Percentiles rank a stretch among this genome's conserved stretches.
These are phyloP conservation scores for Lonchura striata DNA, from an alignment of 2,113 vertebrate genomes.

Conservation along the genomic window DNA sequence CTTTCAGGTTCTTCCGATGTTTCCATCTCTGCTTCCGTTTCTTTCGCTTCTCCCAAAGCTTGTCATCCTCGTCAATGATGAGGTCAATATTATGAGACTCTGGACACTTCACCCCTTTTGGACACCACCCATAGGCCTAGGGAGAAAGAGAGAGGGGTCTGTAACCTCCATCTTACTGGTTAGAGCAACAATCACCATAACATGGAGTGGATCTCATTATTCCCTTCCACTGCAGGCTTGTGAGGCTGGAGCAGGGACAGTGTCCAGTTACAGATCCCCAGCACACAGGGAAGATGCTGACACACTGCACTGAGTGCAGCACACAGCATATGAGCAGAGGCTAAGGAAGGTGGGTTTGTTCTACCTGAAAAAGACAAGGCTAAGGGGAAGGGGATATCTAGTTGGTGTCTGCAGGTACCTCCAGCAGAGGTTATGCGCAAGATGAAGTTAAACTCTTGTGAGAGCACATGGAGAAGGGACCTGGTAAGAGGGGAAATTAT, in stretches of 20 bases:
- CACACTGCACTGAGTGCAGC: not conserved
- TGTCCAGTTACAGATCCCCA: not conserved
- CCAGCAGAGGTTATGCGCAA: not conserved
- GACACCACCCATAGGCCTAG: conserved; percentile 96
- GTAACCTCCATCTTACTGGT: not conserved
- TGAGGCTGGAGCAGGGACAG: not conserved
- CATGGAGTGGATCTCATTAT: not conserved
- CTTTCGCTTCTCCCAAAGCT: conserved; percentile 73
- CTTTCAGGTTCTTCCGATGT: conserved; percentile 72
- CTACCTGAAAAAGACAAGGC: not conserved
- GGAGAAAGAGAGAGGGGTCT: not conserved
- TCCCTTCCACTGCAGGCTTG: not conserved
- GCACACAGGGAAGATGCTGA: not conserved
- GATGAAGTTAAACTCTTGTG: not conserved
- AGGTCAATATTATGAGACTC: conserved; percentile 92
- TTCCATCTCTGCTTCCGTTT: conserved; percentile 80
- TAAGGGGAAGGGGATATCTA: not conserved
- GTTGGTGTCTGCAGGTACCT: not conserved
- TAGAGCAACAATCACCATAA: not conserved
- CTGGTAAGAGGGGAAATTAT: not conserved
- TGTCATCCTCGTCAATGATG: conserved; percentile 91
- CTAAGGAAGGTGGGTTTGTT: not conserved
- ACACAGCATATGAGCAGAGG: fast-evolving
- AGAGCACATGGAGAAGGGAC: not conserved
- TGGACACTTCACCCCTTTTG: conserved; percentile 84